These are phyloP conservation scores for Nasonia giraulti DNA, from an alignment of 1,140 invertebrate genomes.

Conservation along the genomic window DNA sequence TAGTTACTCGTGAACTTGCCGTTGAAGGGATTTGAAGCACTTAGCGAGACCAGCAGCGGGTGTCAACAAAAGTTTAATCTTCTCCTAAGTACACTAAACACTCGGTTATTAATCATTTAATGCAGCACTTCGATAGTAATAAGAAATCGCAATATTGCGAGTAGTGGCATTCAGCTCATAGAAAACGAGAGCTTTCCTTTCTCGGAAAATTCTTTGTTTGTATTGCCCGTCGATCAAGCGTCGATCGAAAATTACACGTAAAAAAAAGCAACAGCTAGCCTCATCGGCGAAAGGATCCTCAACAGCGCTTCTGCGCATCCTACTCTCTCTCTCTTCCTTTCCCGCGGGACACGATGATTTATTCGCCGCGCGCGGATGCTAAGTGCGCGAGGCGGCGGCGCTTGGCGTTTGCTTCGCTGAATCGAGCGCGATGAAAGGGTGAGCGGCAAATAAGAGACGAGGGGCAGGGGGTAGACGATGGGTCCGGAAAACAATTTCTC, in stretches of 20 bases:
- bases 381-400: background rate
- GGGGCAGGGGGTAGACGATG: background rate
- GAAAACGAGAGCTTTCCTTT: background rate
- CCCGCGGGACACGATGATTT: constrained; percentile 30
- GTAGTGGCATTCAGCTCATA: too few species aligned
- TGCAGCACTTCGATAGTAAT: background rate
- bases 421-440: background rate
- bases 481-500: constrained; percentile 38
- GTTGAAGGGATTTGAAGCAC: background rate
- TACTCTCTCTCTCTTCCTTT: background rate
- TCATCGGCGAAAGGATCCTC: background rate
- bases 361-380: constrained; percentile 11
- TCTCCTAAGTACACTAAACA: background rate
- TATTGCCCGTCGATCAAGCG: background rate
- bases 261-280: background rate
- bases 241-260: background rate
- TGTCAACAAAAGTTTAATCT: background rate
- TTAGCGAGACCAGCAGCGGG: background rate
- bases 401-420: background rate
- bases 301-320: background rate
- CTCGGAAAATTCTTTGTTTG: too few species aligned
- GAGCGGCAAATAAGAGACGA: background rate
- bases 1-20: background rate
- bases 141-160: too few species aligned
- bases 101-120: background rate